These are phyloP conservation scores for Halisarca cf. caerulea DNA, from an alignment of 37 sponge, comb jelly and placozoan species.

Conservation along the genomic window DNA sequence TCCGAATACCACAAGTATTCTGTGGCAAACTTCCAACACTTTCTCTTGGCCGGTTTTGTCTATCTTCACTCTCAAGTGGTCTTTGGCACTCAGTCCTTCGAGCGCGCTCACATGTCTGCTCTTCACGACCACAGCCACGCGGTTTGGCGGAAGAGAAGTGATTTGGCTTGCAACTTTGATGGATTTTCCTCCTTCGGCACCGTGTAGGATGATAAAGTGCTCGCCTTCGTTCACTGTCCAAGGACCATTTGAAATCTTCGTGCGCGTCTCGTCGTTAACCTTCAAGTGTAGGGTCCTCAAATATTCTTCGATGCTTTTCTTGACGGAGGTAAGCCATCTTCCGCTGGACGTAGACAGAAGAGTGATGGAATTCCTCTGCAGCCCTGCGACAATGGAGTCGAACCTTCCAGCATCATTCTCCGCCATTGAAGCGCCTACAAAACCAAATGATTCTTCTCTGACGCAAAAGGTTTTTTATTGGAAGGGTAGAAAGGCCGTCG, in stretches of 20 bases:
- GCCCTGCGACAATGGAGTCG: no score
- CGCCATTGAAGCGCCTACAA: no score
- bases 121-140: neutral
- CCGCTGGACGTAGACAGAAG: no score
- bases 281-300: neutral
- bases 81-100: slow-evolving; percentile 3
- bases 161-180: neutral
- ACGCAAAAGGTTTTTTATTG: no score
- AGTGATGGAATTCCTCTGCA: no score
- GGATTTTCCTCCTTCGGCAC: neutral
- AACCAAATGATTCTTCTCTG: no score
- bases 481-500: no score
- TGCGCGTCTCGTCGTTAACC: neutral
- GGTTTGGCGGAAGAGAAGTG: neutral
- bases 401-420: no score
- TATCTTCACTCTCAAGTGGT: neutral
- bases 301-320: neutral
- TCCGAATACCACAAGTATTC: slow-evolving; percentile 1
- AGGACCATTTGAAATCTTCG: slow-evolving; percentile 3
- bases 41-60: neutral
- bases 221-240: slow-evolving; percentile 7
- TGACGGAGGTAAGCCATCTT: no score
- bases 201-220: slow-evolving; percentile 10
- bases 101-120: neutral
- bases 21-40: neutral